Evolutionary conservation across 2,797 vertebrate genomes (phyloP), one percentile per base, ranked within the genome.

Genomic region (Antennarius maculatus): DNA sequence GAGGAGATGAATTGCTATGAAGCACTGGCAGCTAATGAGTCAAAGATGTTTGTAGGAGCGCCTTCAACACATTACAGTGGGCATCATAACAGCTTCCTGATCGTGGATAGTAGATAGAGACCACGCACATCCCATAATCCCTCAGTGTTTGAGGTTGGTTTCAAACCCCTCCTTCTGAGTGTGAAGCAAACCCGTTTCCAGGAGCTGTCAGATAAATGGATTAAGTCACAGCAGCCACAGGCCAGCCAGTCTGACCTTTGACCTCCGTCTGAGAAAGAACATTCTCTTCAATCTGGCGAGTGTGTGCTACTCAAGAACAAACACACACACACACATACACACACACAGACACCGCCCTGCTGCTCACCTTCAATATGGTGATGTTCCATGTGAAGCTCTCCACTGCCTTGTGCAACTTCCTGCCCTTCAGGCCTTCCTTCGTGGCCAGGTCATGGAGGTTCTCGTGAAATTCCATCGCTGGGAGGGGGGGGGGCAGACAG

Each of bases 311-410:
- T 37, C 23, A 37, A 27, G 64, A 29, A 52, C 17, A 48, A 31
- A 15, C 28, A 6, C 41, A 27, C 7, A n/a, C 6, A 18, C 6
- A n/a, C 12, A 57, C n/a, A 15, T 17, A 6, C 41, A 27, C 7
- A n/a, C 6, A 18, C 6, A n/a, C 12, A 57, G 10, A 37, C 17
- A 42, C 17, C 39, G 17, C 18, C 10, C 23, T 0, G 47, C 37
- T 4, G 15, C 84, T 82, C 66, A 98, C 98, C 96, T 99, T 99
- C 64, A 99, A 86, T 76, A 99, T 97, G 46, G 98, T 99, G 83
- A 99, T 98, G 85, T 99, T 99, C 98, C 98, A 99, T 0, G 98
- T 98, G 85, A 99, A 99, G 90, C 95, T 98, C 92, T 99, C 98
- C 80, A 97, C 92, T 0, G 96, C 96, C 83, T 99, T 99, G 54